Evolutionary conservation across 2,888 invertebrate genomes (phyloP).

Genomic region (Tipula helvola): DNA sequence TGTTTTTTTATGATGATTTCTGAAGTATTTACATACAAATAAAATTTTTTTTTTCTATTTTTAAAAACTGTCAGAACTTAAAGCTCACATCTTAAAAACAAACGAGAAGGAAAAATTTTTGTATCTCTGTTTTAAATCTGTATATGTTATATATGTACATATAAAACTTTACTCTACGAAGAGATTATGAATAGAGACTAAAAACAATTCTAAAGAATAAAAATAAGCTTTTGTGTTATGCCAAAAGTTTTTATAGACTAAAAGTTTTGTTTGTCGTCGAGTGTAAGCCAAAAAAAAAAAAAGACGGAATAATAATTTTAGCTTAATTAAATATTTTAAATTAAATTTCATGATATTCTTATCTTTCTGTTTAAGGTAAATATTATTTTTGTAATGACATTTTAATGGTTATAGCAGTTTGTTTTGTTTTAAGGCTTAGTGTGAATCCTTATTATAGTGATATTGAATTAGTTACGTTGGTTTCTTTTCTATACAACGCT

Average conservation of each 20-base stretch:
- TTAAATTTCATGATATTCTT: neutral
- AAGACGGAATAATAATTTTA: too few species aligned
- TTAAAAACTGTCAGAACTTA: neutral
- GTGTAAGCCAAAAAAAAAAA: too few species aligned
- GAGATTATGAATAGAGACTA: neutral
- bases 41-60: neutral
- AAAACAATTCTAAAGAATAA: neutral
- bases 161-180: neutral
- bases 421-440: too few species aligned
- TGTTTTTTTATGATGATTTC: neutral
- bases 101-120: neutral
- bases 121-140: neutral
- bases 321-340: neutral
- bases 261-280: neutral
- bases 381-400: neutral
- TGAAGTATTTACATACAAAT: neutral
- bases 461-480: too few species aligned
- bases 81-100: neutral
- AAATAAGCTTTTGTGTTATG: neutral
- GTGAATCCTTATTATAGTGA: too few species aligned
- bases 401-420: too few species aligned
- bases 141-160: neutral
- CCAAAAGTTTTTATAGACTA: neutral
- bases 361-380: neutral
- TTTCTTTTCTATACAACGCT: too few species aligned